Conservation (phyloP, 2,113 vertebrate genomes). For the Bungarus multicinctus region DNA sequence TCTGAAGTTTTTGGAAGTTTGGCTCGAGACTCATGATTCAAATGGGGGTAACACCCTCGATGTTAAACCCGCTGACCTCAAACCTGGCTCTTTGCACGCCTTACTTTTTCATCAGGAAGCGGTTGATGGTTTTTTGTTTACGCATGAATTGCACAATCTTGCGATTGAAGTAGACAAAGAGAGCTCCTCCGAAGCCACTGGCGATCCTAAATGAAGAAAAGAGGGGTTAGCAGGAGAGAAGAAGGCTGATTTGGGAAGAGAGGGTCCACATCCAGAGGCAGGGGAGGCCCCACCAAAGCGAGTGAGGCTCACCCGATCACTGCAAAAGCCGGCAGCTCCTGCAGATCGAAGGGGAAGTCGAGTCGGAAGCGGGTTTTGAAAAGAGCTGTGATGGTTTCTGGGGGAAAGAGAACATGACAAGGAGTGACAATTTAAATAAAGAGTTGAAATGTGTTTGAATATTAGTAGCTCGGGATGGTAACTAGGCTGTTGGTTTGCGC, state of each 20-base stretch:
- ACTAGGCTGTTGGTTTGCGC: too few relatives aligned
- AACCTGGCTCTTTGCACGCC: conserved; percentile 37
- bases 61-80: too few relatives aligned
- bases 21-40: too few relatives aligned
- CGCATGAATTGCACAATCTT: conserved; percentile 97
- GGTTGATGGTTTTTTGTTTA: conserved; percentile 96
- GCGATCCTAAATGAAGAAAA: conserved; percentile 78
- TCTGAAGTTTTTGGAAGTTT: too few relatives aligned
- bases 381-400: conserved; percentile 96
- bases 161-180: conserved; percentile 95
- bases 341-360: conserved; percentile 97
- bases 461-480: too few relatives aligned
- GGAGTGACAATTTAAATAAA: neutral
- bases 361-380: conserved; percentile 97
- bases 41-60: too few relatives aligned
- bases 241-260: fast-evolving
- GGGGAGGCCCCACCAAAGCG: neutral
- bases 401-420: neutral
- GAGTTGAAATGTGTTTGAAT: too few relatives aligned
- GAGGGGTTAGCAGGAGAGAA: neutral
- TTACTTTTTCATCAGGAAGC: conserved; percentile 99
- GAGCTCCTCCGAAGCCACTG: conserved; percentile 89
- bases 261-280: too few relatives aligned
- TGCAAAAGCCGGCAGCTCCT: conserved; percentile 94
- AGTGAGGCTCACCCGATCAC: conserved; percentile 84